Conservation (phyloP, 2,113 vertebrate genomes). For the Dromaius novaehollandiae region DNA sequence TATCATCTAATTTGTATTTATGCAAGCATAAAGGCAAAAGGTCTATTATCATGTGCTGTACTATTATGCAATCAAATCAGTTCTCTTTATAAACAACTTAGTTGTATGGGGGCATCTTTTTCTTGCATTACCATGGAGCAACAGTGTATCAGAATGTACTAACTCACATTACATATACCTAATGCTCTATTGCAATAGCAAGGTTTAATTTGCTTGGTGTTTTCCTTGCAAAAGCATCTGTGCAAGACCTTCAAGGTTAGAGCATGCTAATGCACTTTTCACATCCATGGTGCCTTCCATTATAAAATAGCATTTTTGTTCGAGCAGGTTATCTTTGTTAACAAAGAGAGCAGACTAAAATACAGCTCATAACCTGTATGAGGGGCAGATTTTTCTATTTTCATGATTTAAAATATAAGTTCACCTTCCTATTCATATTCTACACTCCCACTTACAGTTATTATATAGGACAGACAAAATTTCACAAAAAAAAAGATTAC, state of each 20-base stretch:
- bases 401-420: not conserved
- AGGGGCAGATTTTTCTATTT: not conserved
- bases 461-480: not conserved
- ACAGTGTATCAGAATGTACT: not conserved
- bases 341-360: not conserved
- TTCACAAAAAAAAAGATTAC: not conserved
- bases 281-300: not conserved
- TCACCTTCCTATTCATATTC: not conserved
- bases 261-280: not conserved
- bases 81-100: not conserved
- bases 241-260: conserved; percentile 4
- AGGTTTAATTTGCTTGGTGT: not conserved
- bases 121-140: not conserved
- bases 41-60: not conserved
- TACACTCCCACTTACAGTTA: not conserved
- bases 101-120: not conserved
- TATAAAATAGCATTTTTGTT: not conserved
- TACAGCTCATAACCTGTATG: not conserved
- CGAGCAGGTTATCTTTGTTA: conserved; percentile 8
- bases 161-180: not conserved
- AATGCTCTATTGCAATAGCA: not conserved
- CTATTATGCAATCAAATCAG: not conserved
- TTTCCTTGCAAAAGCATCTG: not conserved
- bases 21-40: conserved; percentile 49
- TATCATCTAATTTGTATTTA: conserved; percentile 59